Conservation (phyloP, 2,113 vertebrate genomes). For the Cynocephalus volans region DNA sequence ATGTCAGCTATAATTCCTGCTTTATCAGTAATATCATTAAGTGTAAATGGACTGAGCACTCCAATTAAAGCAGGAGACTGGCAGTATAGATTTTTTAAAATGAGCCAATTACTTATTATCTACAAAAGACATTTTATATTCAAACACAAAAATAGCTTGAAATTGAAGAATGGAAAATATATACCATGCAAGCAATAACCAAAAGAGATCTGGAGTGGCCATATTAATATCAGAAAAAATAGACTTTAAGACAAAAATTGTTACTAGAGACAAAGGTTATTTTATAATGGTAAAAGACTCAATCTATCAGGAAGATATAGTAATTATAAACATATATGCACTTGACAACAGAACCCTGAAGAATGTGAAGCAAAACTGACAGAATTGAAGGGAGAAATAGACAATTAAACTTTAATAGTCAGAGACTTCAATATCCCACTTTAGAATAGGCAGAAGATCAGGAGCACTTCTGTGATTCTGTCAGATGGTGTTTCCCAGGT, state of each 20-base stretch:
- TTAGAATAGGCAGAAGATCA: background rate
- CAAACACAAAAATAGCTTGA: background rate
- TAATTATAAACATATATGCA: background rate
- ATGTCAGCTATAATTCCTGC: background rate
- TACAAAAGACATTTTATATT: constrained; percentile 35
- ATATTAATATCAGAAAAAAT: background rate
- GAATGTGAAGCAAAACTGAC: background rate
- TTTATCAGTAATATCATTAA: constrained; percentile 27
- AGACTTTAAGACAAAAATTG: background rate
- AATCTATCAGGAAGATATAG: background rate
- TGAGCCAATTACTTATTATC: background rate
- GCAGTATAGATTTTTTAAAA: background rate
- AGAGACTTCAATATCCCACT: background rate
- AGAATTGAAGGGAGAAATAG: background rate
- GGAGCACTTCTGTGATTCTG: too few species aligned
- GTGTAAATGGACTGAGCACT: constrained; percentile 14
- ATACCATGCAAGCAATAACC: background rate
- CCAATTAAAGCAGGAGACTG: background rate
- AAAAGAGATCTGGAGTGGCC: background rate
- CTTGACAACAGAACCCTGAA: background rate
- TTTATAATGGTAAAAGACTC: constrained; percentile 8
- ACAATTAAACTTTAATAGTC: background rate
- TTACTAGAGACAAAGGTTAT: background rate
- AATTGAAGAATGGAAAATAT: background rate
- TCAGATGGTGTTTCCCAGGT: too few species aligned